Conservation (phyloP, 2,113 vertebrate genomes). For the Coregonus clupeaformis region DNA sequence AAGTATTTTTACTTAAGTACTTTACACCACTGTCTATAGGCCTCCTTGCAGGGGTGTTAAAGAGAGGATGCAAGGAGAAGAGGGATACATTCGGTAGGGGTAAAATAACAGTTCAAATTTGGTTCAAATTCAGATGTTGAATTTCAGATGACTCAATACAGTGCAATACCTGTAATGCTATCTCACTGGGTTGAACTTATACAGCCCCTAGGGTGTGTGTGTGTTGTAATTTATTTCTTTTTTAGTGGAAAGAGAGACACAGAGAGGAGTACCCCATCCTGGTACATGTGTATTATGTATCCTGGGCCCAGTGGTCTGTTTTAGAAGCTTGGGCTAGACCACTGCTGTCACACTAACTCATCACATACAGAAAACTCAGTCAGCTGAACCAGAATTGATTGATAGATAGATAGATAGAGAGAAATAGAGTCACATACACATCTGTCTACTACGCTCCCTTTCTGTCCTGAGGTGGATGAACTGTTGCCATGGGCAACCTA, state of each 20-base stretch:
- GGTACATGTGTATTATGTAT: not conserved
- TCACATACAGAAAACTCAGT: too few species aligned
- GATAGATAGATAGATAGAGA: not conserved
- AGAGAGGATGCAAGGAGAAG: too few species aligned
- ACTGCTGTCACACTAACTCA: too few species aligned
- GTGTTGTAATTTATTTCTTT: not conserved
- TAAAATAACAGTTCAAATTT: constrained; percentile 35
- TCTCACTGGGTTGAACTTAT: too few species aligned
- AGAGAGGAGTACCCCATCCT: not conserved
- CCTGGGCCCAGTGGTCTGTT: constrained; percentile 5
- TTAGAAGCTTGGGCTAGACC: not conserved
- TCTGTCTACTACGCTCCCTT: constrained; percentile 19
- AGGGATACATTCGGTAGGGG: too few species aligned
- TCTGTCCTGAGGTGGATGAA: constrained; percentile 63
- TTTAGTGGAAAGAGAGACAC: not conserved
- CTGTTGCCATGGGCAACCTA: constrained; percentile 70
- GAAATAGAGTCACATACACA: not conserved
- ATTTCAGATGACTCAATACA: not conserved
- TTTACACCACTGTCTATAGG: too few species aligned
- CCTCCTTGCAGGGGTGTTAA: not conserved
- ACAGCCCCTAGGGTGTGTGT: not conserved
- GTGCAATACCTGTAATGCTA: not conserved
- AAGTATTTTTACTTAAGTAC: too few species aligned
- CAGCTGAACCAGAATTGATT: not conserved
- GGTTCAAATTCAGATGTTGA: constrained; percentile 26